These are phyloP conservation scores for Pterois miles DNA, from an alignment of 2,797 vertebrate genomes.

Conservation along the genomic window DNA sequence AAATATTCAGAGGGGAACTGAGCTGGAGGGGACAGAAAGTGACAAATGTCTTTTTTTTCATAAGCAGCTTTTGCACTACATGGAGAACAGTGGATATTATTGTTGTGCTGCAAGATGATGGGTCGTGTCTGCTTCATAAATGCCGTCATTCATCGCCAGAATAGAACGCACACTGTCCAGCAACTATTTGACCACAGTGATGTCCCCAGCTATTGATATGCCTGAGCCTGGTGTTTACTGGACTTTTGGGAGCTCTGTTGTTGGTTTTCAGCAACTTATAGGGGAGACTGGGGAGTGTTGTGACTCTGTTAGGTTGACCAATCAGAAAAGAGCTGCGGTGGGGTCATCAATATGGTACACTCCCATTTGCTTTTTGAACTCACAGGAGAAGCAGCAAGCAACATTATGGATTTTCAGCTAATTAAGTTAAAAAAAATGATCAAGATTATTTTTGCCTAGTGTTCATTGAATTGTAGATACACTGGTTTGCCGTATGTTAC, in stretches of 20 bases:
- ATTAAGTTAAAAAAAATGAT: no score
- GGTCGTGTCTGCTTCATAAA: slow-evolving; percentile 62
- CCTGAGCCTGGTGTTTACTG: background rate
- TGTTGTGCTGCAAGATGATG: slow-evolving; percentile 65
- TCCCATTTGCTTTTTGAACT: no score
- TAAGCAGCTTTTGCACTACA: slow-evolving; percentile 25
- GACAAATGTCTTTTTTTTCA: slow-evolving; percentile 37
- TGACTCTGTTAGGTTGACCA: no score
- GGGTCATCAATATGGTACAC: no score
- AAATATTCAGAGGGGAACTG: slow-evolving; percentile 9
- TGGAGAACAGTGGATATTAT: slow-evolving; percentile 71
- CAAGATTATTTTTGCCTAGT: no score
- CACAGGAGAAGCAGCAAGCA: no score
- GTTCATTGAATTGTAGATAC: no score
- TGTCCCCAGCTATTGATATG: slow-evolving; percentile 14
- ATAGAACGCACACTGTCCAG: slow-evolving; percentile 63
- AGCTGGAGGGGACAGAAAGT: slow-evolving; percentile 23
- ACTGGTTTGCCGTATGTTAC: no score
- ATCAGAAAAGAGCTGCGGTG: no score
- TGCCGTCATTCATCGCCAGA: slow-evolving; percentile 73
- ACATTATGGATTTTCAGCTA: no score
- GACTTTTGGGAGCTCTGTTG: slow-evolving; percentile 3
- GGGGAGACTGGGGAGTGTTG: no score
- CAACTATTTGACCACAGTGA: slow-evolving; percentile 34
- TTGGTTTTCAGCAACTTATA: background rate